Evolutionary conservation across 2,113 vertebrate genomes (phyloP).

Genomic region (Amphiprion ocellaris): DNA sequence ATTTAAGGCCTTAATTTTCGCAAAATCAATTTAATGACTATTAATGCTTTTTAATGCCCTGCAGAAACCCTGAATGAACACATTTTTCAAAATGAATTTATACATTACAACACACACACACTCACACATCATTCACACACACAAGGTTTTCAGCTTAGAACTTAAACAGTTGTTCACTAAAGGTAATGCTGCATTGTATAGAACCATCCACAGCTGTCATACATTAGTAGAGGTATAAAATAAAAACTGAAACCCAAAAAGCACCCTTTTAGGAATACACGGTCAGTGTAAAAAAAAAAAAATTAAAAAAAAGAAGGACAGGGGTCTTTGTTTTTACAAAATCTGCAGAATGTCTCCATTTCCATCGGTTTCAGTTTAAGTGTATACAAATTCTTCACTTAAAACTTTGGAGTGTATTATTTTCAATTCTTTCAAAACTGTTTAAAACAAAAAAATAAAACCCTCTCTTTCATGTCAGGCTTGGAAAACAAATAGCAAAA

Average conservation of each 20-base stretch:
- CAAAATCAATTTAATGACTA: too few species aligned
- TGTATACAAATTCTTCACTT: conserved; percentile 41
- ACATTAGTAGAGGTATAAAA: conserved; percentile 71
- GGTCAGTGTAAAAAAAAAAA: conserved; percentile 32
- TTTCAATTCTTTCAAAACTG: too few species aligned
- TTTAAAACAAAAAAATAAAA: too few species aligned
- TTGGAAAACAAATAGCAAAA: too few species aligned
- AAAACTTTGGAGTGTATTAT: too few species aligned
- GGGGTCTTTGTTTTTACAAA: conserved; percentile 47
- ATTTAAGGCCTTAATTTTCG: too few species aligned
- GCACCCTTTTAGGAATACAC: conserved; percentile 60
- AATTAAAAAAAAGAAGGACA: neutral
- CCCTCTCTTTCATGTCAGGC: too few species aligned
- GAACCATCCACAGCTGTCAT: conserved; percentile 56
- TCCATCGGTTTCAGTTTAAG: conserved; percentile 44
- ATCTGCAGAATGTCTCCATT: conserved; percentile 49
- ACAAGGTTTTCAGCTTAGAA: conserved; percentile 55
- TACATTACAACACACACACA: conserved; percentile 11
- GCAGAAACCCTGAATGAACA: conserved; percentile 24
- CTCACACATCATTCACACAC: conserved; percentile 17
- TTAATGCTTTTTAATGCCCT: too few species aligned
- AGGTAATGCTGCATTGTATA: conserved; percentile 63
- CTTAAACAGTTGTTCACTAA: conserved; percentile 58
- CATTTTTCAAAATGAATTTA: conserved; percentile 41
- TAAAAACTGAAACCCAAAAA: conserved; percentile 50